Evolutionary conservation across 2,113 vertebrate genomes (phyloP).

Genomic region (Nycticryphes semicollaris): DNA sequence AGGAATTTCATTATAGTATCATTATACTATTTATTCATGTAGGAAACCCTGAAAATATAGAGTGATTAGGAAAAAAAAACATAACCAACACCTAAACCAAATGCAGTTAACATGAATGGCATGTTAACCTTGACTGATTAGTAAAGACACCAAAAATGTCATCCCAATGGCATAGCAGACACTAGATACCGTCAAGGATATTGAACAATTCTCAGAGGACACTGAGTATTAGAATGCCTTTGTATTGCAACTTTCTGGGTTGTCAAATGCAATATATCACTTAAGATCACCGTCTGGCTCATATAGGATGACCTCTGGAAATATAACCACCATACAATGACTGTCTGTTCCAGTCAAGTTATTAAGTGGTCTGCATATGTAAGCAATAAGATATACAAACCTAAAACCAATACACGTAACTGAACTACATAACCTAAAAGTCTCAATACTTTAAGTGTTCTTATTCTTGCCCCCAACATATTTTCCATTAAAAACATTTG

Average conservation of each 20-base stretch:
- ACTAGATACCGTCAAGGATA: slow-evolving; percentile 40
- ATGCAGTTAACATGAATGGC: not conserved
- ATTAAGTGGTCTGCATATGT: slow-evolving; percentile 56
- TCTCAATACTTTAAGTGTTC: not conserved
- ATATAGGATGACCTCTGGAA: slow-evolving; percentile 47
- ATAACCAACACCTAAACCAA: not conserved
- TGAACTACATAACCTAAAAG: slow-evolving; percentile 11
- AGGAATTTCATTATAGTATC: not conserved
- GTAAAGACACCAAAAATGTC: slow-evolving; percentile 23
- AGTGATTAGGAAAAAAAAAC: not conserved
- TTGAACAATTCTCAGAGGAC: slow-evolving; percentile 39
- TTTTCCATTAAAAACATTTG: slow-evolving; percentile 62
- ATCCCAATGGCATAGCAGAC: slow-evolving; percentile 5
- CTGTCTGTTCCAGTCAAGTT: slow-evolving; percentile 45
- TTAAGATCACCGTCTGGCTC: slow-evolving; percentile 13
- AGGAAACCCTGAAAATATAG: not conserved
- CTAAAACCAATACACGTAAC: not conserved
- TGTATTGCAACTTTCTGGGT: slow-evolving; percentile 22
- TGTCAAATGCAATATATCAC: slow-evolving; percentile 64
- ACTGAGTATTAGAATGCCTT: slow-evolving; percentile 41
- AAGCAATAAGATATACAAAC: slow-evolving; percentile 60
- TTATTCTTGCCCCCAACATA: slow-evolving; percentile 13
- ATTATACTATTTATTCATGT: not conserved
- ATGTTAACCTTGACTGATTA: slow-evolving; percentile 29
- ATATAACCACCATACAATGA: slow-evolving; percentile 32